These are phyloP conservation scores for Trichomalopsis sarcophagae DNA, from an alignment of 1,140 invertebrate genomes.

Conservation along the genomic window DNA sequence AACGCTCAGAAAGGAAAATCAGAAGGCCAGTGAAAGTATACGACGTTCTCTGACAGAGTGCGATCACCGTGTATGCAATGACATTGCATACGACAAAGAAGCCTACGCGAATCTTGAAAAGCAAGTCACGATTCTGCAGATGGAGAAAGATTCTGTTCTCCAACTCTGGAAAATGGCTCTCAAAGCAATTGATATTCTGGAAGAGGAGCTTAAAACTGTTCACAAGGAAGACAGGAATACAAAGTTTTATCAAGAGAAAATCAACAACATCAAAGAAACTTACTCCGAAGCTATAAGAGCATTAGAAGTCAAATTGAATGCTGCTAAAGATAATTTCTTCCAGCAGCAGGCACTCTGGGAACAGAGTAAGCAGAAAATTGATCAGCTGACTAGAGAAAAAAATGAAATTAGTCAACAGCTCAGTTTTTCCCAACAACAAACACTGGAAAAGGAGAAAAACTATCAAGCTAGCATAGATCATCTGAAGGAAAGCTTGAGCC, in stretches of 20 bases:
- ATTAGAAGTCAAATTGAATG: constrained; percentile 67
- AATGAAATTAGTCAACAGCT: constrained; percentile 58
- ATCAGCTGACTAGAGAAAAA: constrained; percentile 63
- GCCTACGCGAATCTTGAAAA: constrained; percentile 66
- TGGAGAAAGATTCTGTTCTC: constrained; percentile 77
- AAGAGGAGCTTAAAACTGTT: constrained; percentile 76
- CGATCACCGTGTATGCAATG: constrained; percentile 58
- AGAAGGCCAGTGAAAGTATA: constrained; percentile 54
- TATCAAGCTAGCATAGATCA: constrained; percentile 59
- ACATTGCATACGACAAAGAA: constrained; percentile 57
- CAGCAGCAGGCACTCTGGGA: constrained; percentile 67
- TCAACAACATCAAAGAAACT: constrained; percentile 66
- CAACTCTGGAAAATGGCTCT: constrained; percentile 78
- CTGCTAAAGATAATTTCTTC: constrained; percentile 68
- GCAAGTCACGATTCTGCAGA: constrained; percentile 63
- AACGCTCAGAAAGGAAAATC: constrained; percentile 59
- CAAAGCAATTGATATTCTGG: constrained; percentile 76
- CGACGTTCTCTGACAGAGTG: constrained; percentile 57
- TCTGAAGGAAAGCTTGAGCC: constrained; percentile 60
- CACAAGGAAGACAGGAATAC: constrained; percentile 61
- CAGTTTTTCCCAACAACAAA: constrained; percentile 55
- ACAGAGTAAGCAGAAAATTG: constrained; percentile 63
- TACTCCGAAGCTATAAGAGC: constrained; percentile 72
- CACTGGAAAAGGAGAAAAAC: constrained; percentile 62
- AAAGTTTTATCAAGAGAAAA: constrained; percentile 66